Conservation (phyloP, 2,888 invertebrate species). For the Noctuana brunneofusca region DNA sequence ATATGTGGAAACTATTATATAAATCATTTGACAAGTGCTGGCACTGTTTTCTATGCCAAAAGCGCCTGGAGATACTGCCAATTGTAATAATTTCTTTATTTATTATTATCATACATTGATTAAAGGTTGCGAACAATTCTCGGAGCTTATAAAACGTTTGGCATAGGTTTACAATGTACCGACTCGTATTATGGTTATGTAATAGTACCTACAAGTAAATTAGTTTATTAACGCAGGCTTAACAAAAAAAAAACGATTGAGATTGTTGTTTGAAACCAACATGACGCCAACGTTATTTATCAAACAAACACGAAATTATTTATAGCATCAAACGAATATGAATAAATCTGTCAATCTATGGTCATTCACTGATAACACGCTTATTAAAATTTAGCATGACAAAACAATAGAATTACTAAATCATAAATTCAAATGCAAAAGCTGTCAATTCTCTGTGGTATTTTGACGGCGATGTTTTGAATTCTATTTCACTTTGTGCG, state of each 20-base stretch:
- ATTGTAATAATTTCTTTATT: conserved; percentile 30
- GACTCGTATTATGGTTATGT: no score
- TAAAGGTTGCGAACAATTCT: not conserved
- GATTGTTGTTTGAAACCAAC: no score
- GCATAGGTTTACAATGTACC: not conserved
- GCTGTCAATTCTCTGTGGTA: conserved; percentile 13
- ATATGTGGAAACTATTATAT: conserved; percentile 31
- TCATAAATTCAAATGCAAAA: conserved; percentile 14
- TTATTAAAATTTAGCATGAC: conserved; percentile 13
- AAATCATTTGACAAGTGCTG: conserved; percentile 31
- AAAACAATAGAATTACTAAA: conserved; percentile 15
- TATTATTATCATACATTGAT: conserved; percentile 25
- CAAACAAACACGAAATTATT: not conserved
- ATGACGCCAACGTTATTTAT: no score
- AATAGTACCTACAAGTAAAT: no score
- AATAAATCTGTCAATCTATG: conserved; percentile 9
- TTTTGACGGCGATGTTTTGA: conserved; percentile 7
- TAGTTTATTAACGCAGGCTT: no score
- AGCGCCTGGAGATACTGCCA: conserved; percentile 21
- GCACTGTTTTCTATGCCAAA: conserved; percentile 34
- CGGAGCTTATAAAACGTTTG: not conserved
- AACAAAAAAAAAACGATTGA: no score
- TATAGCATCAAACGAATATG: not conserved
- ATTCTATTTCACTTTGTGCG: conserved; percentile 3
- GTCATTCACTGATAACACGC: not conserved